Percentiles rank a stretch among this genome's conserved stretches.
These are phyloP conservation scores for mouse (Mus musculus) DNA, from an alignment of 2,113 vertebrate genomes.

Conservation along the genomic window GRCm39 chr12:90474501-90475000, in stretches of 20 bases:
- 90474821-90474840: too few relatives aligned
- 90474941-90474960: slow-evolving; percentile 2
- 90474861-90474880: not conserved
- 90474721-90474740: not conserved
- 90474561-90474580: not conserved
- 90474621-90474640: not conserved
- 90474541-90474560: not conserved
- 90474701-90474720: too few relatives aligned
- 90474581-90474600: not conserved
- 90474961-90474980: not conserved
- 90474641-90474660: not conserved
- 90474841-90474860: not conserved
- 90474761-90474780: not conserved
- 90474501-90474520: not conserved
- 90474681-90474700: too few relatives aligned
- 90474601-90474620: not conserved
- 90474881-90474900: too few relatives aligned
- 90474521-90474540: not conserved
- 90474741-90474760: not conserved
- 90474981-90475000: not conserved
- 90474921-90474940: not conserved
- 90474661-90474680: too few relatives aligned
- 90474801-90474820: not conserved
- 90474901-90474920: not conserved
- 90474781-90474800: not conserved